A percentile compares a stretch with the other conserved stretches of the same genome.
phyloP scores from a whole-genome alignment of 1,140 invertebrate species.

The Neotoxoptera formosana region DNA sequence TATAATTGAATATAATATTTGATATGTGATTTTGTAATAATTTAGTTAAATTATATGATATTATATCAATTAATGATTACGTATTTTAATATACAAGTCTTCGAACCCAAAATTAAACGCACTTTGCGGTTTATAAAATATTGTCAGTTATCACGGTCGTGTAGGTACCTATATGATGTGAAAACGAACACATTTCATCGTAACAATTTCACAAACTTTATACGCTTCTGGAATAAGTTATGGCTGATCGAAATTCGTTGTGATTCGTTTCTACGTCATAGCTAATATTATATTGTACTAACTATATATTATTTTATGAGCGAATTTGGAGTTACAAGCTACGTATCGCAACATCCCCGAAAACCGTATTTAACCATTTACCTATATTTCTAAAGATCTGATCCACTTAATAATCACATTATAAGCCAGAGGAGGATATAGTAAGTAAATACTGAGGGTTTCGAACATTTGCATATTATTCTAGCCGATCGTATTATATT shows the following conservation, averaged over 20 bases:
- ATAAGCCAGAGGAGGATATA: not conserved
- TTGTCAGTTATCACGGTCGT: not conserved
- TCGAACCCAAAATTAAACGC: not conserved
- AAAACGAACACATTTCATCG: not conserved
- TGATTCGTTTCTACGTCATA: not conserved
- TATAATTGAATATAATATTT: not conserved
- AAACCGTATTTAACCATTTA: not conserved
- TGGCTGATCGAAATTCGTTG: not conserved
- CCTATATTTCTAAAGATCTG: not conserved
- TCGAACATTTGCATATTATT: not conserved
- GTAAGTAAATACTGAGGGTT: not conserved
- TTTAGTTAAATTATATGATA: not conserved
- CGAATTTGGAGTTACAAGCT: not conserved
- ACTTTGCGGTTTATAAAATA: not conserved
- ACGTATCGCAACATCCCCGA: not conserved
- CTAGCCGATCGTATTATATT: too few species aligned
- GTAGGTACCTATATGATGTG: not conserved
- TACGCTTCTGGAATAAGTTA: not conserved
- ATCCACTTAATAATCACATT: not conserved
- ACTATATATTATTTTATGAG: not conserved
- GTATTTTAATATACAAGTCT: not conserved
- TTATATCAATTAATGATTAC: not conserved
- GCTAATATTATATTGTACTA: not conserved
- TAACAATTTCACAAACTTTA: not conserved
- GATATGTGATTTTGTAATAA: not conserved